Evolutionary conservation across 30 jellyfish, hydroid and myxozoan genomes (phyloP).

Genomic region (Calvadosia cruxmelitensis): DNA sequence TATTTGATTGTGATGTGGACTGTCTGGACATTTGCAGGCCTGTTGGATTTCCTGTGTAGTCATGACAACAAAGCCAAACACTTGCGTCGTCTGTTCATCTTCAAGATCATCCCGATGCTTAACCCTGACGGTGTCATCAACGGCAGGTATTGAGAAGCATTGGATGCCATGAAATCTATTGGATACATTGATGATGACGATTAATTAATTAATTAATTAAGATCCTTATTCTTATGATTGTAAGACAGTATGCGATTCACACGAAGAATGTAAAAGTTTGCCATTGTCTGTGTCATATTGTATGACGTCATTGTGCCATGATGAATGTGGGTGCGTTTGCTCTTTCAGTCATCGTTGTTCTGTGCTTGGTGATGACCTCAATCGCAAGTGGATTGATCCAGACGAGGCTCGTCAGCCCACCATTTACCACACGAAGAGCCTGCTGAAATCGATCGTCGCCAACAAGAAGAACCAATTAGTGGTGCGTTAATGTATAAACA

Average conservation of each 20-base stretch:
- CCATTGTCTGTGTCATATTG: too few relatives aligned
- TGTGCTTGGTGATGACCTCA: constrained; percentile 74
- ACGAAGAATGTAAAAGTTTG: not conserved
- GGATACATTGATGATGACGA: too few relatives aligned
- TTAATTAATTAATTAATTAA: too few relatives aligned
- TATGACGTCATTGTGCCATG: too few relatives aligned
- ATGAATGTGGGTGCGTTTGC: not conserved
- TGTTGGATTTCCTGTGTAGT: constrained; percentile 61
- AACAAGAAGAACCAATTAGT: too few relatives aligned
- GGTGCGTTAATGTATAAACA: too few relatives aligned
- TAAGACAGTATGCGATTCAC: not conserved
- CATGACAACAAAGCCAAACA: constrained; percentile 35
- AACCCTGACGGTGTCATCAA: constrained; percentile 97
- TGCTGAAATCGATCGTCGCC: constrained; percentile 23
- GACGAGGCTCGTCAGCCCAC: constrained; percentile 59
- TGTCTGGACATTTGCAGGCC: constrained; percentile 44
- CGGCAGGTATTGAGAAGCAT: too few relatives aligned
- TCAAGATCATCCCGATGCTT: constrained; percentile 81
- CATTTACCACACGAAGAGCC: constrained; percentile 51
- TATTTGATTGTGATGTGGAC: too few relatives aligned
- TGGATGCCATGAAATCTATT: too few relatives aligned
- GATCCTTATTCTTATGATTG: too few relatives aligned
- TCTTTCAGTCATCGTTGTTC: constrained; percentile 78
- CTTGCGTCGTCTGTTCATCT: constrained; percentile 42
- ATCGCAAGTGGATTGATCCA: constrained; percentile 87